A percentile compares a stretch with the other conserved stretches of the same genome.
Evolutionary conservation across 2,113 vertebrate species (phyloP).

Genomic region (Oenanthe melanoleuca): DNA sequence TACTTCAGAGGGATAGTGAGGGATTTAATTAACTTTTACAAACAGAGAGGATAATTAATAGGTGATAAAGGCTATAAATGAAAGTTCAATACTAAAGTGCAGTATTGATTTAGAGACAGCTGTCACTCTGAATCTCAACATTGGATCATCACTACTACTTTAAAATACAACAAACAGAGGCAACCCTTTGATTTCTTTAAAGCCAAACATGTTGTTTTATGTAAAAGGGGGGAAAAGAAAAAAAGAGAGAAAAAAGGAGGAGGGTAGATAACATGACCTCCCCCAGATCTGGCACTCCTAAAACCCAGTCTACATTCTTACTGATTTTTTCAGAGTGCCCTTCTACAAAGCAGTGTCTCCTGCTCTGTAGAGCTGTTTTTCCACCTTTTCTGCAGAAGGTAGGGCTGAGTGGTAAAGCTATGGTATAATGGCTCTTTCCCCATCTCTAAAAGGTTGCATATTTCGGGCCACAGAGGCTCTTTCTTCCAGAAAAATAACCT

Average conservation of each 20-base stretch:
- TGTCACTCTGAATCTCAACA: background rate
- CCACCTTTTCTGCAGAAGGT: background rate
- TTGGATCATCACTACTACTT: background rate
- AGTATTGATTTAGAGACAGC: background rate
- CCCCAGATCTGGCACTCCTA: background rate
- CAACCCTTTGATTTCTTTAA: constrained; percentile 17
- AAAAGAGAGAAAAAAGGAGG: rapidly evolving
- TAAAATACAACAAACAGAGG: background rate
- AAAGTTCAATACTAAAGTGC: background rate
- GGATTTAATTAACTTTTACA: background rate
- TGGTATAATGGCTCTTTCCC: background rate
- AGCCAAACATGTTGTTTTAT: background rate
- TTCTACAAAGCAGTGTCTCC: background rate
- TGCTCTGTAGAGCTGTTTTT: background rate
- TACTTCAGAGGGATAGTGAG: background rate
- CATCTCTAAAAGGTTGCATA: background rate
- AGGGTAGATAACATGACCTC: background rate
- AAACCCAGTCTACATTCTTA: background rate
- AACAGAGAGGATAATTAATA: background rate
- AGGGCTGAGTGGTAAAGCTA: background rate
- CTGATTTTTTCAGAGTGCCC: background rate
- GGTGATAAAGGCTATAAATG: background rate
- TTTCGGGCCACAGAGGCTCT: background rate
- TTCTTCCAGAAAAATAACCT: background rate
- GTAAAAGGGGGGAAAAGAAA: background rate